Evolutionary conservation across 2,113 vertebrate species (phyloP).

Genomic region (Sorex fumeus): DNA sequence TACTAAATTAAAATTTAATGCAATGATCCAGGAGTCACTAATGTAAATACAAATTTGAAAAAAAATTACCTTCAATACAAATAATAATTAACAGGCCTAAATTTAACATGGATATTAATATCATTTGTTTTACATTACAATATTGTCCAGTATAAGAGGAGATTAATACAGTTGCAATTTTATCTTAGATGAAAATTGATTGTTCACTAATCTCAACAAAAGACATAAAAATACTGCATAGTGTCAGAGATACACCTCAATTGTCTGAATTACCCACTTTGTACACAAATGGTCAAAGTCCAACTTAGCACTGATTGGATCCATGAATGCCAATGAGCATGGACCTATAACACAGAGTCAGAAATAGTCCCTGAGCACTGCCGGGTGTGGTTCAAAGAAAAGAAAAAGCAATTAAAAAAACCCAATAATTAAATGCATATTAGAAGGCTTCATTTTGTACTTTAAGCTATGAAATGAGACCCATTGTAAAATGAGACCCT

Average conservation of each 20-base stretch:
- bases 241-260: background rate
- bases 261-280: too few species aligned
- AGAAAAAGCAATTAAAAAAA: too few species aligned
- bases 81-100: background rate
- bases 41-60: conserved; percentile 26
- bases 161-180: conserved; percentile 28
- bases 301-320: too few species aligned
- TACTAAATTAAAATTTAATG: background rate
- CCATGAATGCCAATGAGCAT: too few species aligned
- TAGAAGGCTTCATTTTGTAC: conserved; percentile 43
- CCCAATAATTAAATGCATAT: background rate
- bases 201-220: conserved; percentile 33
- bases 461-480: too few species aligned
- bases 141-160: background rate
- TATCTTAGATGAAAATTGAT: background rate
- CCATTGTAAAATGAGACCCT: too few species aligned
- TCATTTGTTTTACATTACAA: background rate
- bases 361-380: too few species aligned
- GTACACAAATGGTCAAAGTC: too few species aligned
- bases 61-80: background rate
- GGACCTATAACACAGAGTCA: too few species aligned
- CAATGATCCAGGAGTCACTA: background rate
- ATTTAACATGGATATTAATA: background rate
- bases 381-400: too few species aligned
- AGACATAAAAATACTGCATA: background rate